Conservation (phyloP, 2,113 vertebrate genomes). For the Addax nasomaculatus region DNA sequence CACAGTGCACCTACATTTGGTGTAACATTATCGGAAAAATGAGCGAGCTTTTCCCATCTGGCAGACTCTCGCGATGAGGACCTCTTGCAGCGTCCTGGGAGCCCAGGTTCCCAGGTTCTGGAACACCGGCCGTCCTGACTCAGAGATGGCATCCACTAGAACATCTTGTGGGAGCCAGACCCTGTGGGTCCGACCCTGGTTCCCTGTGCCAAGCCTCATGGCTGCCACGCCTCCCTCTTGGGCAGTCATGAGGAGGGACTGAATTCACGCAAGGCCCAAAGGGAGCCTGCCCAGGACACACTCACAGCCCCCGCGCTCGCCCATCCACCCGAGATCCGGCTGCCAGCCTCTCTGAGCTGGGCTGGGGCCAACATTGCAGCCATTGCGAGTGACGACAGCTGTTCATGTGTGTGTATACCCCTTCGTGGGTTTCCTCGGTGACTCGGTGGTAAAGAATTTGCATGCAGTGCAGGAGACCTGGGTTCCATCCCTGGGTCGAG, state of each 20-base stretch:
- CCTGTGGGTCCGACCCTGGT: neutral
- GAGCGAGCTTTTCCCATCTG: neutral
- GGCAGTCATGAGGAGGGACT: neutral
- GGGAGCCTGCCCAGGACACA: accelerated
- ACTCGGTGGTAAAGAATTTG: accelerated
- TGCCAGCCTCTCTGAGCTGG: neutral
- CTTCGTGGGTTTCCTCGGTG: accelerated
- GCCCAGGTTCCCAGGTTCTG: neutral
- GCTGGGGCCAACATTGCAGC: neutral
- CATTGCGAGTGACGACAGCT: neutral
- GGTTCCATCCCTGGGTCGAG: neutral
- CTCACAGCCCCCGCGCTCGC: neutral
- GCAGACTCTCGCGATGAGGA: neutral
- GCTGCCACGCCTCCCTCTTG: accelerated
- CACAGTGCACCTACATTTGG: neutral
- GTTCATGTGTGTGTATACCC: accelerated
- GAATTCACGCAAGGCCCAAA: neutral
- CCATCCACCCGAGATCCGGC: neutral
- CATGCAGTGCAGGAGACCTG: neutral
- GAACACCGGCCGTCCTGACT: neutral
- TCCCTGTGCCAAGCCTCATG: neutral
- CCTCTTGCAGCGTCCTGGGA: neutral
- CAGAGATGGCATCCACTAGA: accelerated
- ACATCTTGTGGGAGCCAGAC: neutral
- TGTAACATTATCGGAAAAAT: neutral